phyloP scores from a whole-genome alignment of 64 coral and sea anemone genomes.

The Dendrophyllia cribrosa region DNA sequence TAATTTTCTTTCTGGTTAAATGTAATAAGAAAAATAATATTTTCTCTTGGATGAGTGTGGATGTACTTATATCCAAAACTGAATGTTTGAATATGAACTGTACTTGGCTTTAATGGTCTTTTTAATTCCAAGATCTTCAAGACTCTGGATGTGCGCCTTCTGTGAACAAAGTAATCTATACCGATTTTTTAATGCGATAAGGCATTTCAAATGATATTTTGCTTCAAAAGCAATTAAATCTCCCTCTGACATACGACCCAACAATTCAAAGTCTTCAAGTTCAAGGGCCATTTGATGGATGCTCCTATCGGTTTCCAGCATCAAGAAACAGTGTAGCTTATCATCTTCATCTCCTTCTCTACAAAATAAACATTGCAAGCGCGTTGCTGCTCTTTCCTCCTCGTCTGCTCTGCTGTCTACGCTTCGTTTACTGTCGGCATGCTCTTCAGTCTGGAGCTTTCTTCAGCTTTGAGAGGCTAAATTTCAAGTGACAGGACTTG shows the following conservation, averaged over 20 bases:
- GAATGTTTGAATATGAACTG: too few relatives aligned
- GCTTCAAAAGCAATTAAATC: slow-evolving; percentile 58
- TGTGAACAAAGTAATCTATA: slow-evolving; percentile 25
- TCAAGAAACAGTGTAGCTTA: slow-evolving; percentile 36
- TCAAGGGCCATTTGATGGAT: slow-evolving; percentile 33
- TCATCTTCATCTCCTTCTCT: not conserved
- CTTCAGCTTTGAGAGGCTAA: slow-evolving; percentile 57
- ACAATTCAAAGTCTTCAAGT: slow-evolving; percentile 40
- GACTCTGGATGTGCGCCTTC: too few relatives aligned
- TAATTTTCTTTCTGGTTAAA: too few relatives aligned
- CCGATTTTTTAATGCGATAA: slow-evolving; percentile 12
- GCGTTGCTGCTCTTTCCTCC: not conserved
- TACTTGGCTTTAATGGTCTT: too few relatives aligned
- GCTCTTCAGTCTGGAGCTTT: slow-evolving; percentile 72
- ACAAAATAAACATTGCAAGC: slow-evolving; percentile 45
- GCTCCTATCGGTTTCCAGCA: slow-evolving; percentile 31
- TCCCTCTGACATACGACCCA: slow-evolving; percentile 40
- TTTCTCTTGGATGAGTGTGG: too few relatives aligned
- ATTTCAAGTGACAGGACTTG: slow-evolving; percentile 56
- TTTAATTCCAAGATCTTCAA: too few relatives aligned
- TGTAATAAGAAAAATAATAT: too few relatives aligned
- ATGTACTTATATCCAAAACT: too few relatives aligned
- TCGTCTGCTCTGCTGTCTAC: not conserved
- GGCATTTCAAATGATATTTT: slow-evolving; percentile 61
- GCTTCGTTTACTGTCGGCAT: slow-evolving; percentile 9